Percentiles rank a stretch among this genome's conserved stretches.
These are phyloP conservation scores for Eupithecia pulchellata DNA, from an alignment of 2,888 invertebrate species.

Conservation along the genomic window DNA sequence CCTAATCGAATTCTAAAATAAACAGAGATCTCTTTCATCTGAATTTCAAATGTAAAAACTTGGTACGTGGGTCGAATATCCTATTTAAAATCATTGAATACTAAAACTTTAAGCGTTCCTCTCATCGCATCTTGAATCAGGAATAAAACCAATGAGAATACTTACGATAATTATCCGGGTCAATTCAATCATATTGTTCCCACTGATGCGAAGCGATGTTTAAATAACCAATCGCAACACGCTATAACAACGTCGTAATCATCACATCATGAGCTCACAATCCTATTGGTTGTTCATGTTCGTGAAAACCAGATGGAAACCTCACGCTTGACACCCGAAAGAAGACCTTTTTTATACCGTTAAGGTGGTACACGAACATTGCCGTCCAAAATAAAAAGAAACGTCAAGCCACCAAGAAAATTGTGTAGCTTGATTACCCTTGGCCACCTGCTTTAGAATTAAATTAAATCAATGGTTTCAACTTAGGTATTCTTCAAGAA, in stretches of 20 bases:
- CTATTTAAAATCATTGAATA: constrained; percentile 46
- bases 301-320: not conserved
- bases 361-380: too few relatives aligned
- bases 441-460: not conserved
- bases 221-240: not conserved
- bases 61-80: constrained; percentile 56
- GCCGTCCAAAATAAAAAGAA: too few relatives aligned
- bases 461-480: constrained; percentile 1
- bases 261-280: not conserved
- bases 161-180: not conserved
- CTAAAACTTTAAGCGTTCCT: constrained; percentile 37
- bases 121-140: not conserved
- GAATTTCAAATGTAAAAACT: constrained; percentile 69
- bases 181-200: not conserved
- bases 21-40: constrained; percentile 62
- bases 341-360: too few relatives aligned
- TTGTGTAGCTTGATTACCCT: not conserved
- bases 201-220: not conserved
- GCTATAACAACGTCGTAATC: not conserved
- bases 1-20: constrained; percentile 60
- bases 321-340: too few relatives aligned
- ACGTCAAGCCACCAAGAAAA: not conserved
- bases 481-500: not conserved
- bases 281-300: not conserved
- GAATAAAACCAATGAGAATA: not conserved